Evolutionary conservation across 1,140 invertebrate species (phyloP).

Genomic region (Steinernema khuongi): DNA sequence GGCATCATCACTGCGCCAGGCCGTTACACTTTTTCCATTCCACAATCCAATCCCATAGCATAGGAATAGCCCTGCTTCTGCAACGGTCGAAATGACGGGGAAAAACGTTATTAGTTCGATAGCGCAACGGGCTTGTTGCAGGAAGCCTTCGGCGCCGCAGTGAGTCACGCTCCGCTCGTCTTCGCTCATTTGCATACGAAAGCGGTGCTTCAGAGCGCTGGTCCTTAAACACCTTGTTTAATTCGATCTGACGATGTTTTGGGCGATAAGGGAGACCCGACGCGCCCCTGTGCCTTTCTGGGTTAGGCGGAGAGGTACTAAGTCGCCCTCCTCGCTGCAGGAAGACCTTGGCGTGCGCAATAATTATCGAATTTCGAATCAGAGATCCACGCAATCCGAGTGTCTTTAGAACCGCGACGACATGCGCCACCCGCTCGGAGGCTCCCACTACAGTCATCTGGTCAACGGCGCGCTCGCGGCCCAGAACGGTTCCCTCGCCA

Average conservation of each 20-base stretch:
- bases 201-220: background rate
- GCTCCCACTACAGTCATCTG: background rate
- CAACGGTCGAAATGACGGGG: no score
- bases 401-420: background rate
- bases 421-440: background rate
- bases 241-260: no score
- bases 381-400: background rate
- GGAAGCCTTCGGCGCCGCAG: background rate
- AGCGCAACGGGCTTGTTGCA: no score
- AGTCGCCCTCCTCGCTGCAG: background rate
- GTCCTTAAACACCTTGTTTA: background rate
- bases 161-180: background rate
- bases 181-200: background rate
- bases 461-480: background rate
- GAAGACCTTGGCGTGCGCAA: background rate
- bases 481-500: background rate
- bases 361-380: background rate
- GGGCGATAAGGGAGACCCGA: no score
- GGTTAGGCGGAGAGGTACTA: background rate
- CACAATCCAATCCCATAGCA: no score
- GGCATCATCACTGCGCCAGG: no score
- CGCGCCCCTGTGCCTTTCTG: no score
- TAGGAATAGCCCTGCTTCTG: no score
- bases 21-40: no score
- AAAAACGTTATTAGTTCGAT: no score